Base-by-base conservation (phyloP, 2,888 invertebrate species). In the Acholoe squamosa region DNA sequence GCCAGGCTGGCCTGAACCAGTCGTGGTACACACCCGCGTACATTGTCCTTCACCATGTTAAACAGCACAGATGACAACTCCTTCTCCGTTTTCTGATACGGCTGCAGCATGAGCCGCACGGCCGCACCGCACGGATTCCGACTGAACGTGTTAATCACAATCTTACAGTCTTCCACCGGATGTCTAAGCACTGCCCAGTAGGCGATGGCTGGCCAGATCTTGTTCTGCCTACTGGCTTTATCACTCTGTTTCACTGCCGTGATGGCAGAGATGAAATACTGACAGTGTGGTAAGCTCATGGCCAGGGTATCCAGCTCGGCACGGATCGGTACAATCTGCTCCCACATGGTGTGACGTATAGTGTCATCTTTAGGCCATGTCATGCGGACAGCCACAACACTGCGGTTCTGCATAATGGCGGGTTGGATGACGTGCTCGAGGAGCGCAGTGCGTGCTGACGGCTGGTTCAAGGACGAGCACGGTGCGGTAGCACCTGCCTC, bases 41-140 rank as follows among this genome's bases (percentile, higher is more conserved):
- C 86, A 54, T 86, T 86, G 86, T 86, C 86, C 56, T 86, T 86
- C 54, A 54, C 86, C 56, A 56, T 52, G 25, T 56, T 86, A 22
- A 28, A 86, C 54, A 86, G 86, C 86, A 86, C 86, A 5, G 25
- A 22, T 52, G 31, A 31, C 0, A 52, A 28, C 1, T 86, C 86
- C 86, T 52, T 54, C 56, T 86, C 86, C 54, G 52, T 12, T 1
- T 22, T 86, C 86, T 86, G 86, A 54, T 86, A 86, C 25, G 86
- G 86, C 86, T 86, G 86, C 86, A 86, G 86, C 86, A 86, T 86
- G 54, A 86, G 86, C 28, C 33, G 25, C 7, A 86, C 86, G 14
- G 25, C 54, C 16, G 86, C 86, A 14, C 86, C 86, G 14, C 54
- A 86, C 16, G 54, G 28, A 54, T 86, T 86, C 54, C 22, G 54